phyloP scores from a whole-genome alignment of 2,888 invertebrate genomes.

The Drosophila limbata region DNA sequence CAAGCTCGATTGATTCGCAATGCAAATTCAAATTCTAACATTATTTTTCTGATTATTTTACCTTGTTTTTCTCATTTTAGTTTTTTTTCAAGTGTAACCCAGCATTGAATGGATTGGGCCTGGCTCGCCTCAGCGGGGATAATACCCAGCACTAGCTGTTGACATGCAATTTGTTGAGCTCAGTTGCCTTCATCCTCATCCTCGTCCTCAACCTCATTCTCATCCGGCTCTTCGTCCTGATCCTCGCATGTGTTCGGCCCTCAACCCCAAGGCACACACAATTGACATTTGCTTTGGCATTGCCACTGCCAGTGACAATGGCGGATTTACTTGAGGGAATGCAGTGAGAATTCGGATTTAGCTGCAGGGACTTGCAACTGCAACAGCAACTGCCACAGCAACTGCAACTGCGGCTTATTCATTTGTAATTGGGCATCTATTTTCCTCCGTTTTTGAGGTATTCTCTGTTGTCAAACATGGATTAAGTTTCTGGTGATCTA shows the following conservation, averaged over 20 bases:
- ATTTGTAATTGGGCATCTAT: constrained; percentile 54
- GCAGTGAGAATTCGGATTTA: constrained; percentile 55
- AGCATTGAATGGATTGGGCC: constrained; percentile 15
- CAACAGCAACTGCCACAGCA: constrained; percentile 15
- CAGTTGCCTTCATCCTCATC: constrained; percentile 19
- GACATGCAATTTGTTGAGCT: constrained; percentile 78
- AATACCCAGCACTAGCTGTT: constrained; percentile 68
- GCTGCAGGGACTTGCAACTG: constrained; percentile 54
- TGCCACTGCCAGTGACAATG: constrained; percentile 71
- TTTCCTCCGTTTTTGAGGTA: neutral
- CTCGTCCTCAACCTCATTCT: constrained; percentile 9
- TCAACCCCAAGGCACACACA: constrained; percentile 55
- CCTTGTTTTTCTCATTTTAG: constrained; percentile 24
- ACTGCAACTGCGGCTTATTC: constrained; percentile 63
- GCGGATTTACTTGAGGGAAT: constrained; percentile 47
- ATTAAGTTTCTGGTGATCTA: constrained; percentile 42
- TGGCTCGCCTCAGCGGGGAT: constrained; percentile 40
- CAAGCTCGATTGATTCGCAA: constrained; percentile 79
- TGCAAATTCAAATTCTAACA: constrained; percentile 40
- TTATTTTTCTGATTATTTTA: constrained; percentile 21
- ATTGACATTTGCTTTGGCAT: constrained; percentile 70
- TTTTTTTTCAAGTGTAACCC: constrained; percentile 55
- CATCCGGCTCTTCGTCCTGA: constrained; percentile 19
- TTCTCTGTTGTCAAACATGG: constrained; percentile 34
- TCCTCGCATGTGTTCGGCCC: constrained; percentile 30